Evolutionary conservation across 2,888 invertebrate genomes (phyloP).

Genomic region (Eumerus sabulonum): DNA sequence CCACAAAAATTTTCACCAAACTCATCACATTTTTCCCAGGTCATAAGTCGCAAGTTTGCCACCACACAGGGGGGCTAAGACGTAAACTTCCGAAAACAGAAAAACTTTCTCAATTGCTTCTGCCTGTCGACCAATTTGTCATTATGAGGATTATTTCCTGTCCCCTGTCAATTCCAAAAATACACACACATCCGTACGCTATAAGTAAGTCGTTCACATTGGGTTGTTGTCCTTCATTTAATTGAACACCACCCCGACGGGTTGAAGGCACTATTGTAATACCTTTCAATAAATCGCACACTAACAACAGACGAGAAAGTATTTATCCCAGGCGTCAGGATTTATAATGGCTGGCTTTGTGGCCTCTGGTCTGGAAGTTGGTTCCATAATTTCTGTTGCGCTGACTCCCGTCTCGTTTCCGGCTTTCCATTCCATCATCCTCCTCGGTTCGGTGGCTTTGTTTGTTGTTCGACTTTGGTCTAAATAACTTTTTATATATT

Average conservation of each 20-base stretch:
- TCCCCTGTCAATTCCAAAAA: neutral
- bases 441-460: conserved; percentile 25
- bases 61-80: conserved; percentile 9
- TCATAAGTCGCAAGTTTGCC: too few species aligned
- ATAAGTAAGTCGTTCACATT: too few species aligned
- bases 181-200: too few species aligned
- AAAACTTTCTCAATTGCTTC: conserved; percentile 67
- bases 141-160: conserved; percentile 53
- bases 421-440: conserved; percentile 11
- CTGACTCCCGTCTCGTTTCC: neutral
- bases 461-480: conserved; percentile 54
- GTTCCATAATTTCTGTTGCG: conserved; percentile 12
- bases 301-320: conserved; percentile 41
- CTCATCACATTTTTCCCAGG: too few species aligned
- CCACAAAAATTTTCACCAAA: too few species aligned
- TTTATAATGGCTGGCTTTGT: conserved; percentile 55
- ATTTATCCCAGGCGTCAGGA: conserved; percentile 63
- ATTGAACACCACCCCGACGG: too few species aligned
- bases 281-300: conserved; percentile 62
- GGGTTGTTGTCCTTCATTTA: too few species aligned
- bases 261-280: conserved; percentile 45
- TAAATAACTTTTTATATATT: conserved; percentile 49
- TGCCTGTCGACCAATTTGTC: conserved; percentile 67
- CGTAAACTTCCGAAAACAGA: conserved; percentile 56
- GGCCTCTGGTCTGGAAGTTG: conserved; percentile 53